phyloP scores from a whole-genome alignment of 2,113 vertebrate genomes.

The Cardinalis cardinalis region DNA sequence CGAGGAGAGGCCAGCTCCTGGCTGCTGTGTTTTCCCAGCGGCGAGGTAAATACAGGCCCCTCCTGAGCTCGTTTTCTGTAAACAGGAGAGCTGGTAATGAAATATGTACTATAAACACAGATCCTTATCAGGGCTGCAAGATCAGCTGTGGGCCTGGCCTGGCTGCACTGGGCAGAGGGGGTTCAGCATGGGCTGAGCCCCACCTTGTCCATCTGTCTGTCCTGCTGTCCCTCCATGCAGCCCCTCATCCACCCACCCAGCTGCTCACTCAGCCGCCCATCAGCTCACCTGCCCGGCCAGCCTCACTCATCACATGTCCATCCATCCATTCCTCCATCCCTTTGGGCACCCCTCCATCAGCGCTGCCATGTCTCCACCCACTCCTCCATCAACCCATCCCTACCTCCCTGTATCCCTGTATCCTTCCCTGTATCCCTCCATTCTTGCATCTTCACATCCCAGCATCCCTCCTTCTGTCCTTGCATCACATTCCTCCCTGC shows the following conservation, averaged over 20 bases:
- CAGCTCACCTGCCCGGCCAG: fast-evolving
- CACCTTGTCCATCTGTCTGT: fast-evolving
- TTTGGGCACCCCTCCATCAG: not conserved
- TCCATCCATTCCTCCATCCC: not conserved
- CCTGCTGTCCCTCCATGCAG: not conserved
- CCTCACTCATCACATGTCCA: not conserved
- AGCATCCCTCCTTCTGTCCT: no score
- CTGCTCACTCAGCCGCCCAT: not conserved
- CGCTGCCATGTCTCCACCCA: no score
- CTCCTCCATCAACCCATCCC: no score
- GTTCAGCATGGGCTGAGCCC: not conserved
- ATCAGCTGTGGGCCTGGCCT: not conserved
- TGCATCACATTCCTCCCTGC: not conserved
- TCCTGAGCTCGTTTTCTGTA: constrained; percentile 57
- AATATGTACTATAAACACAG: constrained; percentile 40
- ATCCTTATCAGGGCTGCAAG: constrained; percentile 18
- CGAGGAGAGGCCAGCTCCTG: not conserved
- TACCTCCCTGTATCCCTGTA: fast-evolving
- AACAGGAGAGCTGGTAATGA: constrained; percentile 32
- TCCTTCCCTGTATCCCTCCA: not conserved
- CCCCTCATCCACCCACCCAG: fast-evolving
- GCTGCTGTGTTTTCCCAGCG: not conserved
- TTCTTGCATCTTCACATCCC: not conserved
- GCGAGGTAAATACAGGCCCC: not conserved
- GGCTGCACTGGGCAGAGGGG: not conserved